A percentile compares a stretch with the other conserved stretches of the same genome.
phyloP scores from a whole-genome alignment of 2,797 vertebrate species.

The Rhynchonycteris naso region DNA sequence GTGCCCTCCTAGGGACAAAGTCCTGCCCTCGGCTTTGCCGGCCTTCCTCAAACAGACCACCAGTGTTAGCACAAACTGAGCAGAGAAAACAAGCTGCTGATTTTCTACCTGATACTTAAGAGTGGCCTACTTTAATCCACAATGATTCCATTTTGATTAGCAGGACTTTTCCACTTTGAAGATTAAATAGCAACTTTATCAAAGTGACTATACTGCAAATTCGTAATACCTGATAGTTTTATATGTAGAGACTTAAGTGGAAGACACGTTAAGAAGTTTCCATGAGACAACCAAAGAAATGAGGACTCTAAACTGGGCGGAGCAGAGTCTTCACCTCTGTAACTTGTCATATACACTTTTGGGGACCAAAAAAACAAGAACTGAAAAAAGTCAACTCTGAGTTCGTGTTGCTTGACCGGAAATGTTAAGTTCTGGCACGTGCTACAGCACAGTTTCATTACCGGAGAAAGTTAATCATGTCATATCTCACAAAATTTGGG shows the following conservation, averaged over 20 bases:
- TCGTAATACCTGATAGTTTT: not conserved
- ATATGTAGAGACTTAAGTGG: constrained; percentile 68
- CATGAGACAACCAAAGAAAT: constrained; percentile 73
- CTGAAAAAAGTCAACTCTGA: not conserved
- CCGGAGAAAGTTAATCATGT: constrained; percentile 26
- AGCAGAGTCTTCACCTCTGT: constrained; percentile 30
- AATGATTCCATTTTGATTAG: constrained; percentile 28
- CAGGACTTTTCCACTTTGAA: constrained; percentile 60
- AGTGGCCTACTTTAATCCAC: constrained; percentile 47
- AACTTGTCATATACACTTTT: not conserved
- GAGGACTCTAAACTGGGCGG: constrained; percentile 32
- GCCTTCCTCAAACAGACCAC: not conserved
- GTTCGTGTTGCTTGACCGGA: not conserved
- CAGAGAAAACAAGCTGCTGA: constrained; percentile 33
- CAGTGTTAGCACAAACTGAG: constrained; percentile 61
- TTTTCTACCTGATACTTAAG: constrained; percentile 50
- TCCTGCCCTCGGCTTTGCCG: not conserved
- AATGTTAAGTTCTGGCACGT: not conserved
- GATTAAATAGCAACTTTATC: constrained; percentile 40
- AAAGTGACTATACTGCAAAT: constrained; percentile 17
- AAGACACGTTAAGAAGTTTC: constrained; percentile 59
- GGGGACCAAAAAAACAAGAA: constrained; percentile 46
- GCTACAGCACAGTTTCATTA: constrained; percentile 6
- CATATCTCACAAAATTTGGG: constrained; percentile 12
- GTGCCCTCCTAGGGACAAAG: not conserved